A percentile compares a stretch with the other conserved stretches of the same genome.
Evolutionary conservation across 2,888 invertebrate species (phyloP).

Genomic region (Netelia inedita): DNA sequence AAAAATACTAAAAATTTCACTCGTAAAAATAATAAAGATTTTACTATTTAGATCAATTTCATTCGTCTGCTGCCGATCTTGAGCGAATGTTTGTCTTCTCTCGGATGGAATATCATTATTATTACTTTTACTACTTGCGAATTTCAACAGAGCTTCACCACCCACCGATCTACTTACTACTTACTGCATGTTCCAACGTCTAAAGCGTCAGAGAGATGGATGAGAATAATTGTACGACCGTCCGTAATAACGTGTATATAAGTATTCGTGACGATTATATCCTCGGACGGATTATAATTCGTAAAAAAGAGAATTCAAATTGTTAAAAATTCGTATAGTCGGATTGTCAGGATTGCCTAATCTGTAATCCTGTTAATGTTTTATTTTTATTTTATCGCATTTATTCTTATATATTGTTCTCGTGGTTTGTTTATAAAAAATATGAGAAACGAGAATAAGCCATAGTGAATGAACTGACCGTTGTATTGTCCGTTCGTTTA

Average conservation of each 20-base stretch:
- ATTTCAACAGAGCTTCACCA: background rate
- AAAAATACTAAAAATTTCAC: constrained; percentile 77
- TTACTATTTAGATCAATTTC: constrained; percentile 77
- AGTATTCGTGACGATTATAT: background rate
- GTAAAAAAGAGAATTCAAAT: constrained; percentile 15
- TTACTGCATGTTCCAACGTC: constrained; percentile 2
- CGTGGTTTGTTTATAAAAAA: background rate
- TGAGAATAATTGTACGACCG: constrained; percentile 12
- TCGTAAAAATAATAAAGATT: constrained; percentile 73
- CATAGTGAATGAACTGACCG: background rate
- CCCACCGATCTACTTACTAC: background rate
- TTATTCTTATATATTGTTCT: constrained; percentile 10
- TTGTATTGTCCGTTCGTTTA: constrained; percentile 81
- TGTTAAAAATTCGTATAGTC: constrained; percentile 37
- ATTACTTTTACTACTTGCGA: constrained; percentile 20
- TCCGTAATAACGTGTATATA: constrained; percentile 27
- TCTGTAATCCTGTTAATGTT: constrained; percentile 59
- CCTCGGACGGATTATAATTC: background rate
- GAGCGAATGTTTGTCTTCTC: constrained; percentile 76
- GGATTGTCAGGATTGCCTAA: constrained; percentile 72
- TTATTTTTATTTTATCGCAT: constrained; percentile 61
- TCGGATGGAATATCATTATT: constrained; percentile 25
- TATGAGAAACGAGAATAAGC: background rate
- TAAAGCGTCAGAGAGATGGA: constrained; percentile 16
- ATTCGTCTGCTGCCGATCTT: constrained; percentile 77